Base-by-base conservation (phyloP, 1,140 invertebrate genomes). In the Drosophila mauritiana region DNA sequence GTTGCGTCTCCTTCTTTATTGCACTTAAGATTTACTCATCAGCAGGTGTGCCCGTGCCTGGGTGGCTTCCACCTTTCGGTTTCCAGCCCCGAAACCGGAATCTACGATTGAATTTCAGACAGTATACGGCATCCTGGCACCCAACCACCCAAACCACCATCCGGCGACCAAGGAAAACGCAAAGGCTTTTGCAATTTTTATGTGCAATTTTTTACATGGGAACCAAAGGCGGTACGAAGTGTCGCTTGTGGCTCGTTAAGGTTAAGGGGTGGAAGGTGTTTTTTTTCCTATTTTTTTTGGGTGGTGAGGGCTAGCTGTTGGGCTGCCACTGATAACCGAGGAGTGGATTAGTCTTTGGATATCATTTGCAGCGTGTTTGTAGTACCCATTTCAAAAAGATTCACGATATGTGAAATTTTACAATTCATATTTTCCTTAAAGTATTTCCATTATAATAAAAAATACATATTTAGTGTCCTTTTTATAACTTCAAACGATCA, bases 21-120 rank as follows among this genome's bases (percentile, higher is more conserved):
- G 84, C 84, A 89, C 84, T 89, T 89, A 89, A 90, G 84, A 90
- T 90, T 90, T 90, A 83, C 84, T 89, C 84, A 89, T 89, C 84
- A 89, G 85, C 84, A 89, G 84, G 84, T 89, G 84, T 89, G 80
- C 80, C 65, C 39, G 56, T 52, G 55, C 51, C 39, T 31, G 45
- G 46, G 57, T 54, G 54, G 36, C 40, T 55, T 42, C 45, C 34
- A 49, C 39, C 70, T 46, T 13, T n/a, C 27, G 17, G 11, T 45
- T 55, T 27, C 43, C 34, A 63, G 58, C 43, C 46, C 65, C 56
- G 46, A 78, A 68, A 59, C 64, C 58, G 46, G 73, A 58, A 73
- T 70, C 59, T 89, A 75, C 84, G 85, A 89, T 89, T 89, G 84
- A 89, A 89, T 88, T 89, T 88, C 76, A 83, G 59, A 79, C 65